Base-by-base conservation (phyloP, 1,140 invertebrate genomes). In the Drosophila lacteicornis region DNA sequence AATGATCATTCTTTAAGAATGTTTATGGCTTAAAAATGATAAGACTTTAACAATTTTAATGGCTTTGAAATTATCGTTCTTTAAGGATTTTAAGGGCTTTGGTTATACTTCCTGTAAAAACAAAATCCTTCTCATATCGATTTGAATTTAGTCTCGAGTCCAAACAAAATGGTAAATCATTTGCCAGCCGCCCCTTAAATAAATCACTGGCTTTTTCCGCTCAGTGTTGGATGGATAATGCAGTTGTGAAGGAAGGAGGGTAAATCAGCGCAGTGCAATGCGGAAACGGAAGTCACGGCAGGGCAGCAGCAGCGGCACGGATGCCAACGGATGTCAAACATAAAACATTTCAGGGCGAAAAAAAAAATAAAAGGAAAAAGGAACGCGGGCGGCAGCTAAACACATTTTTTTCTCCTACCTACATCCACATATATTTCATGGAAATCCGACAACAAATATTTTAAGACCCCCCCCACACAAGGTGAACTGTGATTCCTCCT, bases 221-320 rank as follows among this genome's bases (percentile, higher is more conserved):
- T 36, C 30, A 68, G 66, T 66, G 38, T 46, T 19, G 12, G 8
- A n/a, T 40, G 30, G 49, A 55, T 68, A 70, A 55, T 70, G 49
- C 67, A 70, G 22, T 38, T 70, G 17, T 22, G 33, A 22, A 30
- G 62, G 33, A 38, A 49, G 36, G 25, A 15, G 33, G n/a, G n/a
- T 55, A 40, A 55, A 55, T 40, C 53, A 63, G 53, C 47, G 76
- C 75, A 75, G 45, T 66, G 47, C 36, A 46, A 56, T 49, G 57
- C 75, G 82, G 82, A 85, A 85, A 67, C 83, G 82, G 82, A 86
- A 86, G 75, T 46, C 65, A 70, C 68, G 78, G 60, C 66, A 57
- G 70, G 46, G 49, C 49, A 51, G 51, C 50, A 4, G 50, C 49
- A 51, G 50, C 50, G 15, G 30, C 70, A 63, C 65, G 59, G 65